Percentiles rank a stretch among this genome's conserved stretches.
phyloP scores from a whole-genome alignment of 1,140 invertebrate genomes.

The Drosophila punjabiensis region DNA sequence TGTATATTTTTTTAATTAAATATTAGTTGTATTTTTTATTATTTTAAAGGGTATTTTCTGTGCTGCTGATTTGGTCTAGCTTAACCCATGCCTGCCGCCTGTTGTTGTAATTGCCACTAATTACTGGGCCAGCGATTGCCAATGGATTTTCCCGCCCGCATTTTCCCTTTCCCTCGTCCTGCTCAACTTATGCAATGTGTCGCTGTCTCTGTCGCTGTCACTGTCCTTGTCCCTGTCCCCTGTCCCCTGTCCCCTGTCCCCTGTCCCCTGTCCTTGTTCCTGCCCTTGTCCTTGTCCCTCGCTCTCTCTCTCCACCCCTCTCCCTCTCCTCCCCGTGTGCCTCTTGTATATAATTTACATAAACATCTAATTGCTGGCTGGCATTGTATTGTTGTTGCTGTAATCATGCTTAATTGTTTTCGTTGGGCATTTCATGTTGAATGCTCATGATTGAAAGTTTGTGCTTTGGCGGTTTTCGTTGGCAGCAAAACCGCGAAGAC shows the following conservation, averaged over 20 bases:
- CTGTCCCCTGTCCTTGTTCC: not conserved
- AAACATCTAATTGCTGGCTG: slow-evolving; percentile 80
- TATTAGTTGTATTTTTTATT: not conserved
- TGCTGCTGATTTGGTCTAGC: too few species aligned
- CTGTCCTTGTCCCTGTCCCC: slow-evolving; percentile 23
- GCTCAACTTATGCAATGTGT: slow-evolving; percentile 69
- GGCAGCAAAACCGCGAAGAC: slow-evolving; percentile 57
- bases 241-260: slow-evolving; percentile 14
- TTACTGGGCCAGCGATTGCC: slow-evolving; percentile 69
- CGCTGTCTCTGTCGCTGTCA: slow-evolving; percentile 17
- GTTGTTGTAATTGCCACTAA: slow-evolving; percentile 75
- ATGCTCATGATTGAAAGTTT: slow-evolving; percentile 80
- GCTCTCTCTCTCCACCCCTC: not conserved
- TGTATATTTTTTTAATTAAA: not conserved
- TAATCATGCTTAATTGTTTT: slow-evolving; percentile 82
- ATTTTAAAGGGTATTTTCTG: not conserved
- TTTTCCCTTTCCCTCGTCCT: not conserved
- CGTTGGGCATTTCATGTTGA: slow-evolving; percentile 75
- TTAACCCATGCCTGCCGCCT: slow-evolving; percentile 14
- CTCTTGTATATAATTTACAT: slow-evolving; percentile 77
- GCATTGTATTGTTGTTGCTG: slow-evolving; percentile 64
- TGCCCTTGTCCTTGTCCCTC: slow-evolving; percentile 21
- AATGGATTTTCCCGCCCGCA: slow-evolving; percentile 16
- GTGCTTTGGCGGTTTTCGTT: slow-evolving; percentile 69
- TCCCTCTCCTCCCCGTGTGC: not conserved